These are phyloP conservation scores for Sebastes hopkinsi DNA, from an alignment of 2,797 vertebrate genomes.

Conservation along the genomic window DNA sequence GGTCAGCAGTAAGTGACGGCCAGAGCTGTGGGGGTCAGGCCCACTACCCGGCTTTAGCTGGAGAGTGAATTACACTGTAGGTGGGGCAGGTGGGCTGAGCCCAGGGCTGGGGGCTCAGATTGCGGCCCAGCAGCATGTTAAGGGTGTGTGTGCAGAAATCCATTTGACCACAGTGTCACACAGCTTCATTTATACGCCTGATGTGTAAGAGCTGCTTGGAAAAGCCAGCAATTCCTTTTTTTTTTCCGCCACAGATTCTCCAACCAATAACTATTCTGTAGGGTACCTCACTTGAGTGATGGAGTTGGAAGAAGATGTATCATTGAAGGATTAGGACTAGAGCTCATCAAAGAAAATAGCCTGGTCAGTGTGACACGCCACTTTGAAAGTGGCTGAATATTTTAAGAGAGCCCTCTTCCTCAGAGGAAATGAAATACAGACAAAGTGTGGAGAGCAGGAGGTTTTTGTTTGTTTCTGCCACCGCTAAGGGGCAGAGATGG, in stretches of 20 bases:
- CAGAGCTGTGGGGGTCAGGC: slow-evolving; percentile 66
- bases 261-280: slow-evolving; percentile 66
- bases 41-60: slow-evolving; percentile 61
- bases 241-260: slow-evolving; percentile 32
- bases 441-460: slow-evolving; percentile 67
- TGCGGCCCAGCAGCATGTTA: slow-evolving; percentile 62
- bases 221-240: slow-evolving; percentile 44
- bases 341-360: slow-evolving; percentile 77
- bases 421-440: slow-evolving; percentile 77
- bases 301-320: slow-evolving; percentile 61
- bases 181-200: slow-evolving; percentile 60
- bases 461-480: slow-evolving; percentile 77
- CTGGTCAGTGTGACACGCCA: slow-evolving; percentile 68
- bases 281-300: slow-evolving; percentile 56
- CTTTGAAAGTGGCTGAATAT: slow-evolving; percentile 74
- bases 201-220: slow-evolving; percentile 56
- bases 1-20: slow-evolving; percentile 75
- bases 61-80: slow-evolving; percentile 75
- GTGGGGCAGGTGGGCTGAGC: slow-evolving; percentile 66
- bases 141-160: slow-evolving; percentile 64
- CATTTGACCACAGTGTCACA: slow-evolving; percentile 70
- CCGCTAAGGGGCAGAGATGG: slow-evolving; percentile 77
- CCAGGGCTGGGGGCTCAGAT: slow-evolving; percentile 50
- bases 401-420: slow-evolving; percentile 73
- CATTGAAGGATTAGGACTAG: slow-evolving; percentile 70